Base-by-base conservation (phyloP, 2,113 vertebrate genomes). In the Neofelis nebulosa region DNA sequence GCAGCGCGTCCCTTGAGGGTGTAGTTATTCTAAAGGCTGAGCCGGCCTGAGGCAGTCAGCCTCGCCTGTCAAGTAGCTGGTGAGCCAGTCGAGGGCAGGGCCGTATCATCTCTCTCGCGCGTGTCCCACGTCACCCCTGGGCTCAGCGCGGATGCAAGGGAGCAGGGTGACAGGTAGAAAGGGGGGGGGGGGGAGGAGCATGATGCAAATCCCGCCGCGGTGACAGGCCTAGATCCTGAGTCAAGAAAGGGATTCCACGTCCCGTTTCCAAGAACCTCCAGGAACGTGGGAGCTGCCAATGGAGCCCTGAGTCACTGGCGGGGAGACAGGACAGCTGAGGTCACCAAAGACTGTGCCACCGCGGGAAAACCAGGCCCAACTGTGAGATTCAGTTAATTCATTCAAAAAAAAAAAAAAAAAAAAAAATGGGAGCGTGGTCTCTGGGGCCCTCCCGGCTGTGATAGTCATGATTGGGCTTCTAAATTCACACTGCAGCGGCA, bases 141-240 rank as follows among this genome's bases (percentile, higher is more conserved):
- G 45, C 66, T 66, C 15, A 3, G 63, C 0, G 0, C 45, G 55
- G 7, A n/a, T 2, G 18, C 57, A 36, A 12, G 88, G 19, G 52
- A 45, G 71, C 4, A 15, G 52, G 61, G 18, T 21, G 38, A 55
- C 69, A 48, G 19, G 71, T 0, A 3, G 65, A 19, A 4, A 66
- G 36, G 12, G 0, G 0, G n/a, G 41, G 31, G 11, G 4, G 7
- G 15, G 33, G 1, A 3, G 9, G 73, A 3, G 2, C 5, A 8
- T 0, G 1, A 36, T 19, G 18, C 0, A 0, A 65, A 13, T 33
- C 38, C 50, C 1, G 2, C 29, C 0, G 33, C 19, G 9, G 52
- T 11, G 3, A 31, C 13, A 19, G 76, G 9, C 57, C 65, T 52
- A 0, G 15, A 10, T 48, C 79, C 57, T 15, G 1, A 0, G 2